Evolutionary conservation across 2,113 vertebrate genomes (phyloP), one percentile per base, ranked within the genome.

Genomic region (Ictalurus furcatus): DNA sequence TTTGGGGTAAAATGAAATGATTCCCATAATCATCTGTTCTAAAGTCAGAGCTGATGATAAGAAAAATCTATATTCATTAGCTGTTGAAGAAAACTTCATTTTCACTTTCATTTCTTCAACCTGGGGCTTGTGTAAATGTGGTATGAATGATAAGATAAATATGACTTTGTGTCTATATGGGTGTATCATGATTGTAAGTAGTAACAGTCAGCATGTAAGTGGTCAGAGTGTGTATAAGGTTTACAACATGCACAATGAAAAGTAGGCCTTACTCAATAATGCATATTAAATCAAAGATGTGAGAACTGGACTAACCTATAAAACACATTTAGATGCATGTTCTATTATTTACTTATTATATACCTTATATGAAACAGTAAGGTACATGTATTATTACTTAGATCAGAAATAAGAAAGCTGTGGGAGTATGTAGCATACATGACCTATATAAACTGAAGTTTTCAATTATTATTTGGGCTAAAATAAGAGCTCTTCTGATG

Each of bases 101-200:
- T 83, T 61, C 81, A 40, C 56, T 83, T 83, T 83, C 8, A 40
- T 83, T 83, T 83, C 56, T 59, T 59, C n/a, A 37, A 7, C 17
- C 3, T 61, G 9, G 7, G 37, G 6, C 17, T 40, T 21, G 71
- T 40, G 7, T 40, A 44, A 44, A 8, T 40, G 17, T 40, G 7
- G 0, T 19, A 74, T 44, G 19, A 74, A 40, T 74, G 37, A 12
- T 44, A 23, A 23, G 14, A 40, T 73, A 21, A 73, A 19, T 19
- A 71, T 71, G 14, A 7, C 30, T 73, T 40, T 16, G 56, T 44
- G 19, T 48, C 25, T 13, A 44, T 11, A 21, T 44, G 21, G 69
- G 30, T 40, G 71, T 44, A 44, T 44, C 3, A 40, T 44, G 3
- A 25, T 13, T 40, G 73, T 76, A 11, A 23, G 34, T 74, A 21